Evolutionary conservation across 1,140 invertebrate genomes (phyloP), one percentile per base, ranked within the genome.

Genomic region (Lysiphlebus fabarum): DNA sequence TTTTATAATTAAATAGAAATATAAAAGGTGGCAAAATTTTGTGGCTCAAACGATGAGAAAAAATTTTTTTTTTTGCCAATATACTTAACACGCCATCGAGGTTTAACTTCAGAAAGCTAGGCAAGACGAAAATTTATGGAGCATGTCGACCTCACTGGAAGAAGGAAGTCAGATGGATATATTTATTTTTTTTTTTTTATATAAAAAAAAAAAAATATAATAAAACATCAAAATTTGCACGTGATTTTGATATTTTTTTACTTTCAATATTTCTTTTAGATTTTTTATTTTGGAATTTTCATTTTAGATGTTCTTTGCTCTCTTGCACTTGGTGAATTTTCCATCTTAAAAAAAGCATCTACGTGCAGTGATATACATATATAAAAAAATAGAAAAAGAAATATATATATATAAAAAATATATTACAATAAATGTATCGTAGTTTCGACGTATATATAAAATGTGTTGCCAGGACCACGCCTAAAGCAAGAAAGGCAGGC

Each of bases 391-490:
- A 4, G 17, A 26, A 26, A 26, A 26, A 26, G 17, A 26, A 26
- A 26, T n/a, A n/a, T n/a, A n/a, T n/a, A n/a, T n/a, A 26, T 1
- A 17, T 1, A 17, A 17, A 17, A 26, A 26, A 26, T 2, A 26
- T 26, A 26, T 26, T 26, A 26, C 17, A 26, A 26, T 26, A 26
- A 26, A 26, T 26, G 17, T 26, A 26, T 26, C 17, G 17, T 26
- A 26, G 17, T 26, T 1, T 26, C 17, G 17, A 26, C 0, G 17
- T 26, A 36, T 50, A 37, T 50, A 36, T n/a, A 36, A 36, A 36
- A 50, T 50, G 37, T 37, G 37, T 33, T 63, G 43, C 55, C 62
- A 67, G 64, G 66, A 67, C 17, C 17, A 26, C 17, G 17, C 17
- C 17, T 26, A 26, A 26, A 26, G 17, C 17, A 26, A 26, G 17